Evolutionary conservation across 2,888 invertebrate species (phyloP), one percentile per base, ranked within the genome.

Genomic region (Nudaria mundana): DNA sequence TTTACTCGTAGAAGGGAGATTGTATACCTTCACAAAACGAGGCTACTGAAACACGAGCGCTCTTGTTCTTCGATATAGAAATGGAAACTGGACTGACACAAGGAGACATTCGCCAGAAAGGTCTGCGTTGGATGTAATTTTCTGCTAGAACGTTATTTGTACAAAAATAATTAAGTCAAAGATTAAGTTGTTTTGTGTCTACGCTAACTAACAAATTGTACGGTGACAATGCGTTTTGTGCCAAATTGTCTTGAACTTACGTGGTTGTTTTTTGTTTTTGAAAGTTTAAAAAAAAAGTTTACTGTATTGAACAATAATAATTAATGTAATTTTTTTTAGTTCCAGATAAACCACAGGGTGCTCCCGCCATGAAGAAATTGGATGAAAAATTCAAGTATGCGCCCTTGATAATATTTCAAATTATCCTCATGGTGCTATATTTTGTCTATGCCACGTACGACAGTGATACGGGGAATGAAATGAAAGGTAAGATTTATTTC

Each of bases 341-440:
- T 20, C 20, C 20, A 20, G 3, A 20, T 7, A 20, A 7, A 20
- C 20, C 20, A 20, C n/a, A n/a, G n/a, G n/a, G 20, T 7, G 20
- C 20, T 20, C 2, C 20, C 20, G 64, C 43, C 38, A 83, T 72
- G 75, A 67, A 74, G 56, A 79, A 76, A 41, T 46, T 57, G 20
- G 20, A n/a, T 22, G 32, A 56, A 0, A 53, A 54, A 8, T 54
- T 68, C 51, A 76, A 74, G 62, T 87, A 81, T 44, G 30, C 62
- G 25, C 81, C 86, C 1, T 44, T 86, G 31, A 41, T 87, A 70
- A 65, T 71, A 34, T 79, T 86, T 43, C 85, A 87, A 47, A 16
- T 86, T 6, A 40, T 85, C 2, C 52, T 87, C 3, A 66, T 83
- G 75, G 67, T 56, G 1, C 40, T 87, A 12, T 87, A 62, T 53